Conservation (phyloP, 2,113 vertebrate species). For the Spizaetus ornatus region DNA sequence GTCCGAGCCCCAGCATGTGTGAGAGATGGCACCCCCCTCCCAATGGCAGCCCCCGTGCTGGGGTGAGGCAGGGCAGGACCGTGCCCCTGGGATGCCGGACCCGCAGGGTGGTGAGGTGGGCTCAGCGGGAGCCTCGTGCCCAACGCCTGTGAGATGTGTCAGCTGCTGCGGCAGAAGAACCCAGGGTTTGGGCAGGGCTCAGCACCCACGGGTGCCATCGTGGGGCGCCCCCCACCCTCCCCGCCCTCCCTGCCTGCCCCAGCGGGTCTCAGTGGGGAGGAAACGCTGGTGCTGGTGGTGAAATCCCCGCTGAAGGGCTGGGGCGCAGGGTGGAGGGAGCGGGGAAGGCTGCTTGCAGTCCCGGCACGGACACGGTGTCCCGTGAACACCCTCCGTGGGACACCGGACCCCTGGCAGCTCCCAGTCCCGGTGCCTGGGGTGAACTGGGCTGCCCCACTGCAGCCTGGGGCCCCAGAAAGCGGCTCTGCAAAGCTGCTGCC, state of each 20-base stretch:
- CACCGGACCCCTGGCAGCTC: neutral
- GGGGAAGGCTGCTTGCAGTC: neutral
- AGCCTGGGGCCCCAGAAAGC: neutral
- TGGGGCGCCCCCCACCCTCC: neutral
- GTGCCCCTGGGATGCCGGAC: neutral
- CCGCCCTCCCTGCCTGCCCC: neutral
- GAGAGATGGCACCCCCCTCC: neutral
- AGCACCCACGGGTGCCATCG: neutral
- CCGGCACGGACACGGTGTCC: neutral
- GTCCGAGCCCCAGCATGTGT: fast-evolving
- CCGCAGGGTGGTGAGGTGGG: neutral
- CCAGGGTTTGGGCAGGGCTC: neutral
- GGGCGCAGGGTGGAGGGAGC: neutral
- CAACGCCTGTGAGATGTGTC: fast-evolving
- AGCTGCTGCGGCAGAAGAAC: neutral
- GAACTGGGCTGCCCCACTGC: neutral
- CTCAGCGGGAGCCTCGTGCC: neutral
- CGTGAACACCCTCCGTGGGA: neutral
- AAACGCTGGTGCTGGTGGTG: slow-evolving; percentile 62
- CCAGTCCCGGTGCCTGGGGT: neutral
- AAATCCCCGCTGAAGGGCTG: slow-evolving; percentile 26
- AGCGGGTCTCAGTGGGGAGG: slow-evolving; percentile 19
- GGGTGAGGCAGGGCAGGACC: neutral
- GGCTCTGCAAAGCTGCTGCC: neutral
- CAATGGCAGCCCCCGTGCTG: fast-evolving